phyloP scores from a whole-genome alignment of 2,113 vertebrate genomes.

The Nicator chloris region DNA sequence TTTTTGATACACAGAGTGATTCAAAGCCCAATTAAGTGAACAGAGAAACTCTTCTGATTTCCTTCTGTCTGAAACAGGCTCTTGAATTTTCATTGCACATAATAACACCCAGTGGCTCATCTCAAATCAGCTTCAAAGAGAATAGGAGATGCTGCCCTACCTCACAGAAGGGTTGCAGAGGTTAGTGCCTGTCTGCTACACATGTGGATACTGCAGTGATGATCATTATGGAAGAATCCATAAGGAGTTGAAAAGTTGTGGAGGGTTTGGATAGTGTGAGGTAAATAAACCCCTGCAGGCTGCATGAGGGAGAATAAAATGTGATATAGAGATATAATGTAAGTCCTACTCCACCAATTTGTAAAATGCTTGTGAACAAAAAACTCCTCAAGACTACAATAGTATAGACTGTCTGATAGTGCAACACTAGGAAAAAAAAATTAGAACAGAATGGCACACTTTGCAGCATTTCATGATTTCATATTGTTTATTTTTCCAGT shows the following conservation, averaged over 20 bases:
- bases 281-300: neutral
- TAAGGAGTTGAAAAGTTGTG: neutral
- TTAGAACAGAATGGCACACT: neutral
- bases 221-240: neutral
- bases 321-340: neutral
- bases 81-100: neutral
- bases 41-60: neutral
- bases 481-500: neutral
- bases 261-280: neutral
- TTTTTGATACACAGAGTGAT: neutral
- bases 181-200: neutral
- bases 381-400: rapidly evolving
- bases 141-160: neutral
- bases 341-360: neutral
- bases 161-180: neutral
- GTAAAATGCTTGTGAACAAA: neutral
- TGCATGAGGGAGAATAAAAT: neutral
- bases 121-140: neutral
- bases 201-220: neutral
- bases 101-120: neutral
- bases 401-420: neutral
- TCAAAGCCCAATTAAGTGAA: neutral
- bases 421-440: neutral
- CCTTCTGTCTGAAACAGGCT: neutral
- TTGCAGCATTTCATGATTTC: neutral